Evolutionary conservation across 2,888 invertebrate species (phyloP).

Genomic region (Tanytarsus gracilentus): DNA sequence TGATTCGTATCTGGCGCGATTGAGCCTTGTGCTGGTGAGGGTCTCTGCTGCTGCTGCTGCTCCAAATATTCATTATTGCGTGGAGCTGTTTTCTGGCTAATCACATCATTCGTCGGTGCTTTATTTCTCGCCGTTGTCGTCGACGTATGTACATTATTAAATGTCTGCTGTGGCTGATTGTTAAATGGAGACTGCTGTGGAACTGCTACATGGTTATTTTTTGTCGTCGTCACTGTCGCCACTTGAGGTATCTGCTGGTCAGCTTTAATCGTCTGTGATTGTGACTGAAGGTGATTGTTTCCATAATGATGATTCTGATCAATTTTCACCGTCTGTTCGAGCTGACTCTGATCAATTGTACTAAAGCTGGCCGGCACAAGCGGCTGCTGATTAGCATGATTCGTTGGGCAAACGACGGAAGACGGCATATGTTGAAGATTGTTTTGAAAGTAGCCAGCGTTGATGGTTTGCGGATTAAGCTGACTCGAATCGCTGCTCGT

Average conservation of each 20-base stretch:
- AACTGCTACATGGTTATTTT: constrained; percentile 26
- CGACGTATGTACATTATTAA: constrained; percentile 26
- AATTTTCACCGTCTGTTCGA: constrained; percentile 7
- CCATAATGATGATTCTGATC: constrained; percentile 22
- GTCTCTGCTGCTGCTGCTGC: constrained; percentile 36
- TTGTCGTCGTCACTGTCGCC: no score
- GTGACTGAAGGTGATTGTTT: constrained; percentile 27
- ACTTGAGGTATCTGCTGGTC: constrained; percentile 21
- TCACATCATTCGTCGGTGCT: constrained; percentile 16
- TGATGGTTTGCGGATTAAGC: constrained; percentile 17
- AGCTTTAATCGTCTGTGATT: constrained; percentile 18
- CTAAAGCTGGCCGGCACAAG: neutral
- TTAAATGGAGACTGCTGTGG: constrained; percentile 25
- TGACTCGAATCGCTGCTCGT: neutral
- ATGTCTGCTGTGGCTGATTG: constrained; percentile 30
- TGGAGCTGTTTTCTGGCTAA: constrained; percentile 34
- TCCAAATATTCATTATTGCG: constrained; percentile 35
- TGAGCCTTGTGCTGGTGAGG: constrained; percentile 55
- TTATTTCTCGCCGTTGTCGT: neutral
- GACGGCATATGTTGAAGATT: constrained; percentile 18
- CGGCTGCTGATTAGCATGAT: neutral
- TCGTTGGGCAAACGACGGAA: constrained; percentile 3
- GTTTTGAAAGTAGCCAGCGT: constrained; percentile 21
- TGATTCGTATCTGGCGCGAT: constrained; percentile 45
- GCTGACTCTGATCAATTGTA: constrained; percentile 15